Conservation (phyloP, 2,888 invertebrate species). For the Villa cingulata region DNA sequence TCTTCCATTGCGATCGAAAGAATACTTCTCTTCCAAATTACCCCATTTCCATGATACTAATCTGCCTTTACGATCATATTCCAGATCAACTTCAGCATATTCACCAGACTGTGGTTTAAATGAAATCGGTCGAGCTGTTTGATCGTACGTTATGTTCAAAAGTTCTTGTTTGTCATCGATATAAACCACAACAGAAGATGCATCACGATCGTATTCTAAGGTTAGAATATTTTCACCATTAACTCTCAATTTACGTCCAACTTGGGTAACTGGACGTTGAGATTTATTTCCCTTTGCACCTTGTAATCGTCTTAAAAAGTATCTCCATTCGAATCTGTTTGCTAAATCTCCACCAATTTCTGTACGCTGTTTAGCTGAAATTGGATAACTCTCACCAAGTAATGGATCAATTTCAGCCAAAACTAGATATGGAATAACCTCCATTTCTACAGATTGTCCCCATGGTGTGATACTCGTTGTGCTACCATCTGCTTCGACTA, state of each 20-base stretch:
- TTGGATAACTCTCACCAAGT: slow-evolving; percentile 81
- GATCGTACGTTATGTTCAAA: slow-evolving; percentile 74
- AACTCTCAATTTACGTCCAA: slow-evolving; percentile 71
- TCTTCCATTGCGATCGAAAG: slow-evolving; percentile 80
- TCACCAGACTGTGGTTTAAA: slow-evolving; percentile 77
- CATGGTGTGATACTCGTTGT: slow-evolving; percentile 69
- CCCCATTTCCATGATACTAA: slow-evolving; percentile 88
- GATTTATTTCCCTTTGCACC: slow-evolving; percentile 38
- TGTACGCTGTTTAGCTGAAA: slow-evolving; percentile 78
- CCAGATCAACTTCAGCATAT: slow-evolving; percentile 78
- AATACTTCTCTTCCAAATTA: slow-evolving; percentile 76
- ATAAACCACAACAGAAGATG: slow-evolving; percentile 72
- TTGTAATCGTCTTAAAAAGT: slow-evolving; percentile 67
- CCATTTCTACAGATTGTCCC: slow-evolving; percentile 79
- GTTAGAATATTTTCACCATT: slow-evolving; percentile 86
- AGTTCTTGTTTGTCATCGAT: slow-evolving; percentile 78
- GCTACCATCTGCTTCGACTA: slow-evolving; percentile 68
- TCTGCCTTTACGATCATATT: slow-evolving; percentile 82
- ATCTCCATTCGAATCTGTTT: slow-evolving; percentile 91
- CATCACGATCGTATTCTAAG: slow-evolving; percentile 79
- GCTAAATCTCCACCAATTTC: slow-evolving; percentile 83
- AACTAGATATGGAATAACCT: slow-evolving; percentile 81
- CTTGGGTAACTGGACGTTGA: slow-evolving; percentile 55
- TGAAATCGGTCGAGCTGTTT: slow-evolving; percentile 68
- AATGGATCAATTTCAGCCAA: slow-evolving; percentile 78